Percentiles rank a stretch among this genome's conserved stretches.
phyloP scores from a whole-genome alignment of 2,797 vertebrate genomes.

The Amazona ochrocephala region DNA sequence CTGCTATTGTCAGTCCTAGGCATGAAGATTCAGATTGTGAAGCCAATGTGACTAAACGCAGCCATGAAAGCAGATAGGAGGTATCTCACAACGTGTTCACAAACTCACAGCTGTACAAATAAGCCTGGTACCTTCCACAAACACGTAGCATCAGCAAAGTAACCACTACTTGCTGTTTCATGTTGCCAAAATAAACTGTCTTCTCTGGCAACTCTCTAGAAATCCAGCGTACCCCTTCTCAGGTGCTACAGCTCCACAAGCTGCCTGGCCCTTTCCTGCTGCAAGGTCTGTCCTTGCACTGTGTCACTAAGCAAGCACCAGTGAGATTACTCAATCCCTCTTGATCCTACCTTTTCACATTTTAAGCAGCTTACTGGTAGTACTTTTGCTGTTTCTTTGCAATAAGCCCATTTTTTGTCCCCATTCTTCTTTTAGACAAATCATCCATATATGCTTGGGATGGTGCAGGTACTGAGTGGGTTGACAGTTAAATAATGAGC shows the following conservation, averaged over 20 bases:
- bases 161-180: neutral
- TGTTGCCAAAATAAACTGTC: neutral
- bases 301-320: neutral
- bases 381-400: neutral
- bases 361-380: neutral
- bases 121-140: neutral
- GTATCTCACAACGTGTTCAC: neutral
- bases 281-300: neutral
- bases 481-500: neutral
- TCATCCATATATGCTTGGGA: neutral
- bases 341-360: neutral
- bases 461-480: neutral
- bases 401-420: neutral
- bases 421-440: neutral
- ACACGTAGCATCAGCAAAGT: neutral
- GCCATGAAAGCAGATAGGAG: neutral
- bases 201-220: neutral
- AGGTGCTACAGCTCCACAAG: neutral
- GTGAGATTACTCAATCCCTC: neutral
- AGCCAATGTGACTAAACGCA: conserved; percentile 1
- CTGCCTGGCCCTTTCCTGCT: neutral
- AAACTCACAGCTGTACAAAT: neutral
- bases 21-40: neutral
- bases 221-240: neutral
- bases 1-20: neutral